Conservation (phyloP, 2,888 invertebrate genomes). For the Coelogynopora nodosa region DNA sequence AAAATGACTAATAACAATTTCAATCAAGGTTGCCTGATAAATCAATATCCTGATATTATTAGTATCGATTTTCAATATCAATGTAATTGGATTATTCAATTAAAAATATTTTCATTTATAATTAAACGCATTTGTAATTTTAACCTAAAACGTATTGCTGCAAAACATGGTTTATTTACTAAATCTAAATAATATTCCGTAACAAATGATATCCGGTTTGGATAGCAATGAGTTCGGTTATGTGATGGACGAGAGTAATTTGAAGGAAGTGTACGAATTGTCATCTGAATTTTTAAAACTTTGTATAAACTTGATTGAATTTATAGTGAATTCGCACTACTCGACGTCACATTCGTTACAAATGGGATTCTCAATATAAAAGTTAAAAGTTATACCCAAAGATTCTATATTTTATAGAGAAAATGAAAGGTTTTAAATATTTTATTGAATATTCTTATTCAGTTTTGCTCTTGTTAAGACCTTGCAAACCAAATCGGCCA, state of each 20-base stretch:
- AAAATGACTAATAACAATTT: no score
- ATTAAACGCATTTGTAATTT: constrained; percentile 4
- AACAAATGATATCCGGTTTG: constrained; percentile 1
- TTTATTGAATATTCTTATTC: no score
- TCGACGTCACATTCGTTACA: no score
- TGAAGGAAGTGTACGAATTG: constrained; percentile 5
- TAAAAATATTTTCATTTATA: background rate
- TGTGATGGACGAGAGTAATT: background rate
- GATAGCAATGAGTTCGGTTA: background rate
- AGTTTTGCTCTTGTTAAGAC: no score
- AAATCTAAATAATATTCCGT: constrained; percentile 23
- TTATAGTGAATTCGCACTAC: no score
- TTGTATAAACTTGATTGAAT: no score
- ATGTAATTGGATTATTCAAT: constrained; percentile 4
- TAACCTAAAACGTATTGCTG: background rate
- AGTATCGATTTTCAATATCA: background rate
- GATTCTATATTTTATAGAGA: no score
- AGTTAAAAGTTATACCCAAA: no score
- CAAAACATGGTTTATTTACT: constrained; percentile 21
- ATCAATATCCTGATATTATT: background rate
- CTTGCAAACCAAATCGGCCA: no score
- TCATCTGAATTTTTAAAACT: constrained; percentile 25
- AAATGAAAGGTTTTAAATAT: no score
- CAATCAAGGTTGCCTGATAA: background rate
- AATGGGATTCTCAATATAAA: no score